phyloP scores from a whole-genome alignment of 2,888 invertebrate species.

The Oxytorus armatus region DNA sequence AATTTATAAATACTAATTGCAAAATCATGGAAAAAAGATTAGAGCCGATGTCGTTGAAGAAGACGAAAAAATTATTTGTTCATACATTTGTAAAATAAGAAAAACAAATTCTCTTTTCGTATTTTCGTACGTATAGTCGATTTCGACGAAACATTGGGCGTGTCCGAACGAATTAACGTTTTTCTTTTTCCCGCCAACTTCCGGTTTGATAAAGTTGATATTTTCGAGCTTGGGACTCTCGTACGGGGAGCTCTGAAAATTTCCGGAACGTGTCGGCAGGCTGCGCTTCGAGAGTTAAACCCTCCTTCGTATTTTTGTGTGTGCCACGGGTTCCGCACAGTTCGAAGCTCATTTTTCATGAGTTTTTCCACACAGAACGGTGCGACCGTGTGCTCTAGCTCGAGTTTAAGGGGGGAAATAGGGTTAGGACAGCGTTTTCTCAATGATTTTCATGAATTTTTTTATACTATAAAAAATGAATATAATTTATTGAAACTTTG shows the following conservation, averaged over 20 bases:
- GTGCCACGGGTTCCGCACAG: neutral
- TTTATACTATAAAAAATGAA: too few species aligned
- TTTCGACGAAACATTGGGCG: neutral
- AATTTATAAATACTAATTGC: too few species aligned
- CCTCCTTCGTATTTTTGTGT: neutral
- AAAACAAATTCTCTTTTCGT: too few species aligned
- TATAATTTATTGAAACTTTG: too few species aligned
- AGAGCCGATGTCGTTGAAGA: too few species aligned
- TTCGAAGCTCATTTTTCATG: slow-evolving; percentile 62
- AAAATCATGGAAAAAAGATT: too few species aligned
- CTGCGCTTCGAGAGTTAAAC: neutral
- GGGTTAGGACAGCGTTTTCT: too few species aligned
- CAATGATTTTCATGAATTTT: too few species aligned
- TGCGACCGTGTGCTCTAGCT: slow-evolving; percentile 15
- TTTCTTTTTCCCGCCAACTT: slow-evolving; percentile 5
- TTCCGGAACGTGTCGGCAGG: neutral
- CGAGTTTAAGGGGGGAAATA: too few species aligned
- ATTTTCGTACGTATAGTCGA: too few species aligned
- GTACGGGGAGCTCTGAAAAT: neutral
- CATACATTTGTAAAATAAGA: too few species aligned
- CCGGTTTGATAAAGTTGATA: slow-evolving; percentile 36
- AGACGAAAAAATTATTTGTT: too few species aligned
- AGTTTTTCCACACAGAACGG: slow-evolving; percentile 29
- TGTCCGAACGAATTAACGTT: neutral
- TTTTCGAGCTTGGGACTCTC: neutral